Conservation (phyloP, 1,140 invertebrate species). For the Apocrypta bakeri region DNA sequence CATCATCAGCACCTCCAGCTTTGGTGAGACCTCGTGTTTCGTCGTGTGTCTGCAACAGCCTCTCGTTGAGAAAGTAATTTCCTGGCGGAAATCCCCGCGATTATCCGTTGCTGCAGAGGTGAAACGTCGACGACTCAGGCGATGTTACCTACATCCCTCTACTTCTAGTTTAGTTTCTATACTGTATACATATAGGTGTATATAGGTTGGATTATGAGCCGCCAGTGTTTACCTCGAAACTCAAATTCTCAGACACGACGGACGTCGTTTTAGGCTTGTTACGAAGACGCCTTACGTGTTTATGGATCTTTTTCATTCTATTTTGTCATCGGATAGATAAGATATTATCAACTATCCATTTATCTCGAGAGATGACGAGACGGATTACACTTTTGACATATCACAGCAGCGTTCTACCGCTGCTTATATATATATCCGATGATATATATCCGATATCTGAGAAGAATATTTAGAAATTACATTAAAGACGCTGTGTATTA, state of each 20-base stretch:
- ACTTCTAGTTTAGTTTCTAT: neutral
- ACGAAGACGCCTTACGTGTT: neutral
- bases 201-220: conserved; percentile 24
- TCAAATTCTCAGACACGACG: conserved; percentile 33
- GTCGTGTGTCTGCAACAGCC: neutral
- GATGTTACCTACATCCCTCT: neutral
- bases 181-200: too few species aligned
- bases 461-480: conserved; percentile 7
- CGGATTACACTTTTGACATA: too few species aligned
- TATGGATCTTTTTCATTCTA: neutral
- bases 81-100: conserved; percentile 62
- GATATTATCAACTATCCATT: too few species aligned
- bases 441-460: neutral
- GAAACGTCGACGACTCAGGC: conserved; percentile 53
- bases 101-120: conserved; percentile 54
- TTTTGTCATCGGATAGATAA: too few species aligned
- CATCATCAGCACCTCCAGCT: conserved; percentile 8
- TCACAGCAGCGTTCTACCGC: too few species aligned
- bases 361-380: too few species aligned
- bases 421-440: too few species aligned
- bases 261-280: neutral
- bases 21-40: neutral
- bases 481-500: neutral
- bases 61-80: conserved; percentile 64
- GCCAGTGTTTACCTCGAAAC: conserved; percentile 31